phyloP scores from a whole-genome alignment of 2,888 invertebrate genomes.

The Oligia latruncula region DNA sequence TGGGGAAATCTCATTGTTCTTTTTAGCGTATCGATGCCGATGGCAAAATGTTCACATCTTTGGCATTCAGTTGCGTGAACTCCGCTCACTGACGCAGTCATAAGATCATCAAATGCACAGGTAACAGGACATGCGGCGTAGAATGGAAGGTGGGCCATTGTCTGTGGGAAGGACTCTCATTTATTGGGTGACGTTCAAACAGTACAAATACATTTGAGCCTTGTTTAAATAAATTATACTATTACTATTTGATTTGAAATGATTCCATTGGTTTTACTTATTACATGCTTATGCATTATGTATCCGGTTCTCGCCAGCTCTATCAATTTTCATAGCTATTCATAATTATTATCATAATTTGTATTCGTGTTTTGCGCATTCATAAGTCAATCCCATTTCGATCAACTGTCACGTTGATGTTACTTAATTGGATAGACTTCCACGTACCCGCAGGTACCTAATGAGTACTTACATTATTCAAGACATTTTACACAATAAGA shows the following conservation, averaged over 20 bases:
- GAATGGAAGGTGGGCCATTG: not conserved
- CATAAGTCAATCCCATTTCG: slow-evolving; percentile 39
- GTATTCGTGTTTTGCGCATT: slow-evolving; percentile 31
- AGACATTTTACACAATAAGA: slow-evolving; percentile 30
- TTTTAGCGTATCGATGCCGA: not conserved
- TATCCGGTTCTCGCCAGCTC: slow-evolving; percentile 27
- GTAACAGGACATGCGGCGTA: not conserved
- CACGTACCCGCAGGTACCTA: slow-evolving; percentile 3
- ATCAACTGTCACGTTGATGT: not conserved
- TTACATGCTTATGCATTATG: slow-evolving; percentile 40
- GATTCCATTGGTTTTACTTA: slow-evolving; percentile 24
- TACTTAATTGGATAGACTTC: slow-evolving; percentile 21
- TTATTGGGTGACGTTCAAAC: not conserved
- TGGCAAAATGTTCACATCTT: not conserved
- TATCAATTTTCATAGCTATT: slow-evolving; percentile 34
- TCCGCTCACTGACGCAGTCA: not conserved
- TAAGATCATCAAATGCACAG: not conserved
- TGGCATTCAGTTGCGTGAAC: not conserved
- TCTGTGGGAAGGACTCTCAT: not conserved
- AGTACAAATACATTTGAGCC: not conserved
- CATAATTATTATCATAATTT: slow-evolving; percentile 38
- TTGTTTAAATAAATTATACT: slow-evolving; percentile 13
- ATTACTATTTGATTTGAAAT: slow-evolving; percentile 23
- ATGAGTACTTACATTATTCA: slow-evolving; percentile 38
- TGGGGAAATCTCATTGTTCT: not conserved